phyloP scores from a whole-genome alignment of 2,888 invertebrate species.

The Acleris emargana region DNA sequence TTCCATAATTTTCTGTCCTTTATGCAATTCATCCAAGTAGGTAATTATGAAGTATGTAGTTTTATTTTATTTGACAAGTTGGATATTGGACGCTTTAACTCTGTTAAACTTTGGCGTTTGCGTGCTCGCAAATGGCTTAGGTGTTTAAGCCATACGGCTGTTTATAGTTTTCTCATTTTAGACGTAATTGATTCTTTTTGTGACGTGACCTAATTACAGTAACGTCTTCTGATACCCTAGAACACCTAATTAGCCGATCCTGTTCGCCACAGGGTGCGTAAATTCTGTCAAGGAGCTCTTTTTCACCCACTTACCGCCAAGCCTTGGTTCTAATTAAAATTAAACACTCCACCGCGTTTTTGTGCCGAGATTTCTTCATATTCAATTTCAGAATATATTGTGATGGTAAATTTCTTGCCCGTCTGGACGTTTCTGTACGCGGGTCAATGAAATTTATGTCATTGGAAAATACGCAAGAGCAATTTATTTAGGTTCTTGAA shows the following conservation, averaged over 20 bases:
- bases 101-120: no score
- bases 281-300: constrained; percentile 34
- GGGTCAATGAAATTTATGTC: constrained; percentile 25
- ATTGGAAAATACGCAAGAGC: constrained; percentile 12
- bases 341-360: constrained; percentile 43
- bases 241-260: constrained; percentile 16
- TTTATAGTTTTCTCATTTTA: neutral
- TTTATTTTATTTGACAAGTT: no score
- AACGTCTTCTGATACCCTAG: constrained; percentile 7
- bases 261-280: constrained; percentile 28
- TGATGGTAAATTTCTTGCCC: neutral
- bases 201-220: constrained; percentile 1
- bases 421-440: constrained; percentile 12
- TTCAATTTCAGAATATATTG: constrained; percentile 4
- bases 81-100: no score
- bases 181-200: neutral
- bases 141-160: no score
- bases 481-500: constrained; percentile 2
- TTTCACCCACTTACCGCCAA: constrained; percentile 38
- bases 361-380: constrained; percentile 20
- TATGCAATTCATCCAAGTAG: no score
- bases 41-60: no score
- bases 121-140: no score
- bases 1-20: no score
- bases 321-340: constrained; percentile 44